A percentile compares a stretch with the other conserved stretches of the same genome.
phyloP scores from a whole-genome alignment of 2,113 vertebrate genomes.

The Motacilla alba region DNA sequence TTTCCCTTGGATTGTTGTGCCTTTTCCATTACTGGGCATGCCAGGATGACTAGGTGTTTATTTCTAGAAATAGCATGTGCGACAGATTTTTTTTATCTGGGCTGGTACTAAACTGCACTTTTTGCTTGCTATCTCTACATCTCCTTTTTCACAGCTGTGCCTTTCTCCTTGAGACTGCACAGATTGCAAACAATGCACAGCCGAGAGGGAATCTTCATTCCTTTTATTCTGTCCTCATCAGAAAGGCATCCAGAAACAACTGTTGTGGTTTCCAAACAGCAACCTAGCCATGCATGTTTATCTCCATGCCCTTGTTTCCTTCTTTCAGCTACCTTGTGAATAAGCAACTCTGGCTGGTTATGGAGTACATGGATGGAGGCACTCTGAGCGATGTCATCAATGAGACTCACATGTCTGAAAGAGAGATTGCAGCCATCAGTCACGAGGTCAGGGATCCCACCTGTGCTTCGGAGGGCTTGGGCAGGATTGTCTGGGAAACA shows the following conservation, averaged over 20 bases:
- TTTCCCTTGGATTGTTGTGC: background rate
- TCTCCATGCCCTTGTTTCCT: background rate
- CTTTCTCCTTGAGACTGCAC: too few species aligned
- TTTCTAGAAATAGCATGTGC: background rate
- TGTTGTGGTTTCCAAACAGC: background rate
- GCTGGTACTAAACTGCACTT: background rate
- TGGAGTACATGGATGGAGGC: background rate
- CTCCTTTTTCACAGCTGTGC: background rate
- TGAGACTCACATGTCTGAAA: background rate
- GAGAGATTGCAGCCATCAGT: background rate
- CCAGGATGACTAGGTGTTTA: background rate
- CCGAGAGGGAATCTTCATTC: background rate
- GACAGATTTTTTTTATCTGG: background rate
- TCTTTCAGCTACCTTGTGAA: slow-evolving; percentile 82
- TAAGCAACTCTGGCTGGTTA: background rate
- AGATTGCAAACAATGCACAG: background rate
- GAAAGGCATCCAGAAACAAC: background rate
- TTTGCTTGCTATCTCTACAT: background rate
- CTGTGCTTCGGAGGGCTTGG: background rate
- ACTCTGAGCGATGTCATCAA: background rate
- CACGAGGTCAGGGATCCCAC: background rate
- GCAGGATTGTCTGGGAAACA: background rate
- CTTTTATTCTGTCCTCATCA: background rate
- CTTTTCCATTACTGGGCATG: background rate
- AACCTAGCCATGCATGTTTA: background rate